Percentiles rank a stretch among this genome's conserved stretches.
phyloP scores from a whole-genome alignment of 30 jellyfish, hydroid and myxozoan species.

The Aurelia sp. region DNA sequence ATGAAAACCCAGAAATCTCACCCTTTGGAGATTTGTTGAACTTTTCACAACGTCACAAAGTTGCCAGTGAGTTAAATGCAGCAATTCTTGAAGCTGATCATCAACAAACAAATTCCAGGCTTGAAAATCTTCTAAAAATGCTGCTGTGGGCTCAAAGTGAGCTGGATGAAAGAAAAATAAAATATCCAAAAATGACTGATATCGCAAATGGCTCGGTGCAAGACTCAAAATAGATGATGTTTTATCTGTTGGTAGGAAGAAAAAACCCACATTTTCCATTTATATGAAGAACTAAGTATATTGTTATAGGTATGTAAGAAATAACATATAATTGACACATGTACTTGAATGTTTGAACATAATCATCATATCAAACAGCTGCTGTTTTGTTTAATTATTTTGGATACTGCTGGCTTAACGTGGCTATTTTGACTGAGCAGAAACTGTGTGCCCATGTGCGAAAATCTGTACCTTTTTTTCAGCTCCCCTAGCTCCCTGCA shows the following conservation, averaged over 20 bases:
- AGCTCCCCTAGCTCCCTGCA: no score
- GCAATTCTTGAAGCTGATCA: slow-evolving; percentile 93
- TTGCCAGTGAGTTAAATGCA: slow-evolving; percentile 97
- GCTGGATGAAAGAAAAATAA: slow-evolving; percentile 82
- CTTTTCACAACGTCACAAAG: slow-evolving; percentile 85
- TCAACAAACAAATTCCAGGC: slow-evolving; percentile 87
- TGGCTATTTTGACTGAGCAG: no score
- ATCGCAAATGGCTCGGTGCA: slow-evolving; percentile 76
- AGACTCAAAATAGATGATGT: neutral
- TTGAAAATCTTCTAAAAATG: slow-evolving; percentile 82
- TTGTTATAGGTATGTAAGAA: no score
- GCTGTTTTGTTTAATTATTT: no score
- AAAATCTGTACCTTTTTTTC: no score
- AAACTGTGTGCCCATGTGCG: no score
- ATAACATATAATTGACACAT: no score
- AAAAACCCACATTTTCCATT: neutral
- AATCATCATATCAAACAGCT: no score
- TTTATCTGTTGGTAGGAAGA: neutral
- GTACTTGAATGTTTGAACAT: no score
- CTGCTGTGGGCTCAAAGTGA: slow-evolving; percentile 90
- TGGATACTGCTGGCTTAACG: no score
- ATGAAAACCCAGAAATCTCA: slow-evolving; percentile 84
- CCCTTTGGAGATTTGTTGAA: slow-evolving; percentile 92
- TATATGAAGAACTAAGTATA: neutral
- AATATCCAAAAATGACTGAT: slow-evolving; percentile 91